Evolutionary conservation across 2,888 invertebrate species (phyloP), one percentile per base, ranked within the genome.

Genomic region (Drosophila yooni): DNA sequence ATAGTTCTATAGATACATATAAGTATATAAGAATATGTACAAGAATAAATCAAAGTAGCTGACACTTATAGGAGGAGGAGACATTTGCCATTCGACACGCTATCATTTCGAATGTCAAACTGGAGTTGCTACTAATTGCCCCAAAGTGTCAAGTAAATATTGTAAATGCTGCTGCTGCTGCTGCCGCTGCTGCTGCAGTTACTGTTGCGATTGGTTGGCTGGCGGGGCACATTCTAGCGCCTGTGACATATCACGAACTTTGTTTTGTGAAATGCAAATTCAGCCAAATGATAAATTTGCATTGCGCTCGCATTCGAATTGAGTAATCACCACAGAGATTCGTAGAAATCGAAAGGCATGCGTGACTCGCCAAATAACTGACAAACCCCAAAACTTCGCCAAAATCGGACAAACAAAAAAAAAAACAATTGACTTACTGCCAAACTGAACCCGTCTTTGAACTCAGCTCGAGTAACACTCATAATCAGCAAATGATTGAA

Each of bases 231-330:
- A 83, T 87, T 90, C 86, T 87, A 89, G 87, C 82, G 89, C 88
- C 89, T 76, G 79, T 87, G 86, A 87, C 86, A 87, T 87, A 87
- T 87, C 86, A 87, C 86, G 86, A 85, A 85, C 74, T 84, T 66
- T 83, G 75, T 59, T 61, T 56, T 66, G 74, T 65, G 83, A 84
- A 85, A 84, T 84, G 84, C 90, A 89, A 84, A 84, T 83, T 89
- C 74, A 70, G 61, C 52, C 54, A 60, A 66, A 65, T 61, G 79
- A 84, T 83, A 71, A 73, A 89, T 89, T 84, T 84, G 90, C 84
- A 84, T 84, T 79, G 88, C 43, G 58, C 76, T 85, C 70, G 60
- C 86, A 86, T 59, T 77, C 27, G 52, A 70, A 83, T 86, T 83
- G 83, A 83, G 89, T 72, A 83, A 83, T 83, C 87, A 60, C 54